Conservation (phyloP, 2,113 vertebrate genomes). For the Raja brachyura region DNA sequence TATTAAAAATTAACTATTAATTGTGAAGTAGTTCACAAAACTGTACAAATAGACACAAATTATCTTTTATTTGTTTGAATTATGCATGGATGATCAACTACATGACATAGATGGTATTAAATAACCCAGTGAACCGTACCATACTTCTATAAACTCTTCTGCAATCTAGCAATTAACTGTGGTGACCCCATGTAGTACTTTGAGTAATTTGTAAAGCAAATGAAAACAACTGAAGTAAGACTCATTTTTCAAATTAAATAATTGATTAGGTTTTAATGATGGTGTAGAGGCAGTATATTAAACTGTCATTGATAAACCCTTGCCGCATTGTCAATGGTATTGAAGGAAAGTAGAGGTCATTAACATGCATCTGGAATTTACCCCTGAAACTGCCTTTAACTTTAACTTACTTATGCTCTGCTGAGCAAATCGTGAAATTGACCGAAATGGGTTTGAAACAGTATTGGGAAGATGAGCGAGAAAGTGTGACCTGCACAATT, state of each 20-base stretch:
- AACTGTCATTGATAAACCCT: background rate
- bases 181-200: background rate
- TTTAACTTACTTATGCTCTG: background rate
- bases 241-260: slow-evolving; percentile 19
- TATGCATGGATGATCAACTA: background rate
- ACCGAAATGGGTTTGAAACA: too few relatives aligned
- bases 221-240: background rate
- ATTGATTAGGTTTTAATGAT: background rate
- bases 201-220: background rate
- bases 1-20: background rate
- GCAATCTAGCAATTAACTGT: slow-evolving; percentile 3
- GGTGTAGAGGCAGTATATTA: background rate
- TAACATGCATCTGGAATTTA: background rate
- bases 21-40: background rate
- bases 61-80: background rate
- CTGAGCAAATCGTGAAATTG: background rate
- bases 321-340: background rate
- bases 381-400: too few relatives aligned
- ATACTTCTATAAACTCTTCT: slow-evolving; percentile 3
- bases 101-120: background rate
- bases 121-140: slow-evolving; percentile 3
- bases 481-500: too few relatives aligned
- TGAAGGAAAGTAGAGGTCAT: background rate
- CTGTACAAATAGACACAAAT: background rate
- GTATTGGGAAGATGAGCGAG: too few relatives aligned